Conservation (phyloP, 1,140 invertebrate genomes). For the Mercenaria mercenaria region DNA sequence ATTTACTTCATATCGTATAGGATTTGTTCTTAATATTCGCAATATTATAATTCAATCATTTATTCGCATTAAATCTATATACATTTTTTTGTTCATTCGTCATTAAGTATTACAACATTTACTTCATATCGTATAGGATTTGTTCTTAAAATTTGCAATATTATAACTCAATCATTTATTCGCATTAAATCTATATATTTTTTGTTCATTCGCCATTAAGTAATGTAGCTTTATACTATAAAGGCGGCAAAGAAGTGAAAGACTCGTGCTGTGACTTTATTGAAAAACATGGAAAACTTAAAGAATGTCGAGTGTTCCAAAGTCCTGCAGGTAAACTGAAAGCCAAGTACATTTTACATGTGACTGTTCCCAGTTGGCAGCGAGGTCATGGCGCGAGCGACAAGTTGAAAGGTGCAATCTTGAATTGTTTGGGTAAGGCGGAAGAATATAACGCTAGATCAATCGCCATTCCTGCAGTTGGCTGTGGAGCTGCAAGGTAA, state of each 20-base stretch:
- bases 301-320: neutral
- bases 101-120: no score
- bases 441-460: neutral
- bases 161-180: no score
- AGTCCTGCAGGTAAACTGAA: neutral
- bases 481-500: neutral
- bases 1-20: no score
- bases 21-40: no score
- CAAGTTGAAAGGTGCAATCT: neutral
- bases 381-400: neutral
- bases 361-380: neutral
- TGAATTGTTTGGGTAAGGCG: neutral
- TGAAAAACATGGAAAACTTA: neutral
- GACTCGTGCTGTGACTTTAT: neutral
- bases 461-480: neutral
- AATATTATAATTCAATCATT: no score
- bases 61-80: no score
- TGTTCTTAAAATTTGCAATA: no score
- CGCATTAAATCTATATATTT: no score
- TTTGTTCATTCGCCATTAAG: no score
- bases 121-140: no score
- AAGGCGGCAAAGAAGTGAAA: neutral
- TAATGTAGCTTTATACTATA: no score
- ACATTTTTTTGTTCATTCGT: no score
- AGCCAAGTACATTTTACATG: neutral